Conservation (phyloP, 2,888 invertebrate genomes). For the Eilema sororculum region DNA sequence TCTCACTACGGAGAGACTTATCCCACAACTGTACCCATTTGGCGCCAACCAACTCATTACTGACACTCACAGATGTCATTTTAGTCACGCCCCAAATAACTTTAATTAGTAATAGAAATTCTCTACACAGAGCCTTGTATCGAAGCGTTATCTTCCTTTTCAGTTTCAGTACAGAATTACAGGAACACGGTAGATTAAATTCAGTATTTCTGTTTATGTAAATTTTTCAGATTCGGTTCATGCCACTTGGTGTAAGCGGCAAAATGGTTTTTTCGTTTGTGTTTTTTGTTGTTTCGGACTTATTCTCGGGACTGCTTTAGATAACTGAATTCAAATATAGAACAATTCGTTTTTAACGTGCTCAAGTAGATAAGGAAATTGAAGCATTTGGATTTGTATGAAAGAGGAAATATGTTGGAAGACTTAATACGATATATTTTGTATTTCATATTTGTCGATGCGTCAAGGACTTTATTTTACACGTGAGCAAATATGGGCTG, state of each 20-base stretch:
- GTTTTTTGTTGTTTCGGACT: background rate
- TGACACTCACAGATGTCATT: slow-evolving; percentile 55
- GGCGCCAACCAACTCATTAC: slow-evolving; percentile 58
- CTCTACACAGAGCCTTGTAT: slow-evolving; percentile 43
- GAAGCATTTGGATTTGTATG: background rate
- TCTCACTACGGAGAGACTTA: slow-evolving; percentile 33
- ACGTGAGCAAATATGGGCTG: background rate
- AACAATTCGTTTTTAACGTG: slow-evolving; percentile 4
- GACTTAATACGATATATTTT: background rate
- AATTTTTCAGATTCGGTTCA: slow-evolving; percentile 35
- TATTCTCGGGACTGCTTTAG: slow-evolving; percentile 5
- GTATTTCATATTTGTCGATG: background rate
- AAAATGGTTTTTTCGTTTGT: background rate
- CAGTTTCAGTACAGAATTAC: slow-evolving; percentile 31
- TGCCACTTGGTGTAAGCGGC: slow-evolving; percentile 13
- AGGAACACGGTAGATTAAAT: slow-evolving; percentile 45
- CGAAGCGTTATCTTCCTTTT: slow-evolving; percentile 38
- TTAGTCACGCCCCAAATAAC: slow-evolving; percentile 62
- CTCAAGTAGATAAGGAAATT: background rate
- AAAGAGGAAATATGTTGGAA: background rate
- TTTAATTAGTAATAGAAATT: slow-evolving; percentile 66
- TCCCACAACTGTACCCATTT: slow-evolving; percentile 60
- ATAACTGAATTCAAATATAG: slow-evolving; percentile 2
- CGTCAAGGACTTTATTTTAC: background rate
- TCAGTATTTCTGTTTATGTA: slow-evolving; percentile 39